Base-by-base conservation (phyloP, 1,140 invertebrate genomes). In the Drosophila lowei region DNA sequence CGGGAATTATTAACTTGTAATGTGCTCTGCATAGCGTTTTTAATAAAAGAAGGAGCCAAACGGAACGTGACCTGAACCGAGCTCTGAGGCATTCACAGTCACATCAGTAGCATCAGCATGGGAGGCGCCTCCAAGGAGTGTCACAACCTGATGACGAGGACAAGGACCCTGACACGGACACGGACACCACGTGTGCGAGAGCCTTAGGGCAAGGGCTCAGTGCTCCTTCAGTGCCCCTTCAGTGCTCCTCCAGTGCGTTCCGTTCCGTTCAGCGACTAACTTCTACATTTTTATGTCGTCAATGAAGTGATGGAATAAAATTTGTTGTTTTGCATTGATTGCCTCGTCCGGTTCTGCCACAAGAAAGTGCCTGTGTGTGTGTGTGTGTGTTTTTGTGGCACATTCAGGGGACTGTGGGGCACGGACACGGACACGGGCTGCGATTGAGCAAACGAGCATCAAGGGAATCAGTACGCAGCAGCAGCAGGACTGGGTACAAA, bases 1-100 rank as follows among this genome's bases (percentile, higher is more conserved):
- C 83, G 83, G 83, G 83, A 86, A 86, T 88, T 88, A 88, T 88
- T 88, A 88, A 88, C 83, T 88, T 88, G 84, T 88, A 88, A 88
- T 88, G 83, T 88, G 83, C 83, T 81, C 81, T 88, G 83, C 83
- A 88, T 88, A 83, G 83, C 83, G 83, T 88, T 88, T 88, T 88
- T 88, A 88, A 88, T 88, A 88, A 88, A 85, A 85, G 79, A 65
- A 71, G 58, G 71, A 38, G 67, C 74, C 60, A 63, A 78, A 80
- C 83, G 79, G 74, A 68, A 86, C 83, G 83, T 86, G 83, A 88
- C 83, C 83, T 72, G 63, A 38, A 38, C 34, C 34, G 4, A 38
- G 11, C 34, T 38, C 71, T 75, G 76, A 68, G 62, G 46, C 70
- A 68, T 56, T 30, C 28, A 41, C 34, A 1, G 30, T 34, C 8